Percentiles rank a stretch among this genome's conserved stretches.
These are phyloP conservation scores for Heptranchias perlo DNA, from an alignment of 2,113 vertebrate species.

Conservation along the genomic window DNA sequence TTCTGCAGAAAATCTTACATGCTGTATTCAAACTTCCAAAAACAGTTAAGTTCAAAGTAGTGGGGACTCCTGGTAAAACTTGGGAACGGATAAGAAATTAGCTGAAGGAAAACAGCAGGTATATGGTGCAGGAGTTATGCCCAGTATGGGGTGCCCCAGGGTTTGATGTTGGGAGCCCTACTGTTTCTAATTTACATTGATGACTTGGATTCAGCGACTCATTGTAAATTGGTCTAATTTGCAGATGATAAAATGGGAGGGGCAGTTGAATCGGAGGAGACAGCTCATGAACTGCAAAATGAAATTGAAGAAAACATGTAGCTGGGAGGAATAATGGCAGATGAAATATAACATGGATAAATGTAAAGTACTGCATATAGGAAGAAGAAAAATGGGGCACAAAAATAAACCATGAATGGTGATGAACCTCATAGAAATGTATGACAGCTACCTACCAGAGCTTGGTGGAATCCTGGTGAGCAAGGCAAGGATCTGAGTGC, in stretches of 20 bases:
- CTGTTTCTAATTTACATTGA: background rate
- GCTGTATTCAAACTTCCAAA: background rate
- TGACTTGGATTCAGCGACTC: background rate
- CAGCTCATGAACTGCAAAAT: background rate
- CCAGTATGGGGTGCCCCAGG: background rate
- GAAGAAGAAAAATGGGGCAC: background rate
- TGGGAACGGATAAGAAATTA: background rate
- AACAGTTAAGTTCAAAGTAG: background rate
- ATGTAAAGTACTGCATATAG: background rate
- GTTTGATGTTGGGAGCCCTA: background rate
- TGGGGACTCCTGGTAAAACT: background rate
- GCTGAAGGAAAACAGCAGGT: background rate
- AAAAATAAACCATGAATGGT: background rate
- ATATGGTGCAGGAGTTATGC: background rate
- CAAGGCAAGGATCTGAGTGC: conserved; percentile 70
- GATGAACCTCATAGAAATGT: background rate
- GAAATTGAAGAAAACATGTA: background rate
- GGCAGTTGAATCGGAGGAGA: background rate
- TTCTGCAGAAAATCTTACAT: background rate
- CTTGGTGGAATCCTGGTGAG: conserved; percentile 74
- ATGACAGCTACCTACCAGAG: conserved; percentile 60
- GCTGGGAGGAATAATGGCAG: background rate
- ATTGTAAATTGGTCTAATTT: background rate
- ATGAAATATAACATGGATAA: background rate
- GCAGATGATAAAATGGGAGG: background rate